Base-by-base conservation (phyloP, 2,797 vertebrate genomes). In the Knipowitschia caucasica region DNA sequence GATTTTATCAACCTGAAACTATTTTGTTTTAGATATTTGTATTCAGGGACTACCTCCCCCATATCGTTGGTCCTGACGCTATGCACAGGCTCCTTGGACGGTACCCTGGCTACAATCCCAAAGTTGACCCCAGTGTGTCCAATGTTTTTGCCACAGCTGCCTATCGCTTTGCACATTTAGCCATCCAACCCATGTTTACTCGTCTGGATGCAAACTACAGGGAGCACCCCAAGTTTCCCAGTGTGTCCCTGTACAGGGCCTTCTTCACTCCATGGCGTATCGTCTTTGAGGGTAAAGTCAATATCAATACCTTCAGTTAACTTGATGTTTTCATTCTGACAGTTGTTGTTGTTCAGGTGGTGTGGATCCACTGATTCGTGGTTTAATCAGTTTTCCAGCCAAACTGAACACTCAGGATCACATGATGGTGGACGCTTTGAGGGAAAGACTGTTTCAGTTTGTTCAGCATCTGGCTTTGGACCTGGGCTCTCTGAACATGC, bases 401-500 rank as follows among this genome's bases (percentile, higher is more conserved):
- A 92, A 92, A 64, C 69, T 91, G 50, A 84, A 78, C 46, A 79
- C 50, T 1, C 89, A 87, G 67, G 45, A 80, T 0, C 36, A 70
- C 17, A 85, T 90, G 61, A 51, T 91, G 76, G 7, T 34, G 1
- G 47, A 88, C 9, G 87, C 87, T 6, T 39, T 92, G 38, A 83
- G 85, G 14, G 85, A 91, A 0, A 64, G 14, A 15, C 77, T 91
- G n/a, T 91, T 91, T 34, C 29, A 82, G 15, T 88, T 90, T 54
- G 45, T 53, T 0, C 0, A 6, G 0, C 1, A 31, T 0, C 2
- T 90, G 56, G 80, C 88, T 0, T 70, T 93, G 44, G 93, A 97
- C 70, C 83, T 98, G 54, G 92, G 69, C 1, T 10, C 94, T 7
- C 77, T 98, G 12, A 96, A 97, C 71, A 39, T 95, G 67, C 94